phyloP scores from a whole-genome alignment of 2,888 invertebrate species.

The Blastobasis adustella region DNA sequence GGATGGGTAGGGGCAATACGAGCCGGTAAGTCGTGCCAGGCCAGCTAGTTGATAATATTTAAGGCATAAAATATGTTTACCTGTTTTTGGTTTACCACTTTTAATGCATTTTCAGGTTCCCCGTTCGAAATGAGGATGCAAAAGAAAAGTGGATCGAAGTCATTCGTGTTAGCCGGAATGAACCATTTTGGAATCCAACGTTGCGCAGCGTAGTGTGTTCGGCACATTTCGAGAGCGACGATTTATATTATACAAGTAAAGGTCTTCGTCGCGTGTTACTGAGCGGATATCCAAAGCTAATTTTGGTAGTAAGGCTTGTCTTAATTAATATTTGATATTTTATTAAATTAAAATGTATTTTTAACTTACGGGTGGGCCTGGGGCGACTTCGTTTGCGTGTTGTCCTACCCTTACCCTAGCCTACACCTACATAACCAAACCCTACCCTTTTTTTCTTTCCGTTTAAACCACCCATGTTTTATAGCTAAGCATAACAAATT shows the following conservation, averaged over 20 bases:
- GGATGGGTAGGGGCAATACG: too few species aligned
- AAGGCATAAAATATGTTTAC: too few species aligned
- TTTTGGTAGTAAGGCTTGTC: neutral
- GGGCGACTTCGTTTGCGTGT: neutral
- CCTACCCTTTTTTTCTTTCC: neutral
- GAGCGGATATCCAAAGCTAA: constrained; percentile 10
- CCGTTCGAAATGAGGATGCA: constrained; percentile 2
- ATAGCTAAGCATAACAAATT: neutral
- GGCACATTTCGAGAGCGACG: constrained; percentile 6
- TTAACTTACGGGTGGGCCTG: neutral
- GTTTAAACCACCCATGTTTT: neutral
- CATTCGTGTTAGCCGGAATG: constrained; percentile 7
- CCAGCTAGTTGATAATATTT: too few species aligned
- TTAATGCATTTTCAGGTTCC: constrained; percentile 6
- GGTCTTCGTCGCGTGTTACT: constrained; percentile 7
- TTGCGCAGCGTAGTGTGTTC: constrained; percentile 9
- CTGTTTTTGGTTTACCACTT: too few species aligned
- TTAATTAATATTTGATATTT: neutral
- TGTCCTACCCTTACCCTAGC: neutral
- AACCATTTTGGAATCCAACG: constrained; percentile 7
- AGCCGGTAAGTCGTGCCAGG: too few species aligned
- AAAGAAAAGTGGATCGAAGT: constrained; percentile 9
- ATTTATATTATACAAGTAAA: constrained; percentile 7
- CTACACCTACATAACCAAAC: neutral
- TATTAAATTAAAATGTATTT: neutral